Base-by-base conservation (phyloP, 2,888 invertebrate genomes). In the Melipona bicolor region DNA sequence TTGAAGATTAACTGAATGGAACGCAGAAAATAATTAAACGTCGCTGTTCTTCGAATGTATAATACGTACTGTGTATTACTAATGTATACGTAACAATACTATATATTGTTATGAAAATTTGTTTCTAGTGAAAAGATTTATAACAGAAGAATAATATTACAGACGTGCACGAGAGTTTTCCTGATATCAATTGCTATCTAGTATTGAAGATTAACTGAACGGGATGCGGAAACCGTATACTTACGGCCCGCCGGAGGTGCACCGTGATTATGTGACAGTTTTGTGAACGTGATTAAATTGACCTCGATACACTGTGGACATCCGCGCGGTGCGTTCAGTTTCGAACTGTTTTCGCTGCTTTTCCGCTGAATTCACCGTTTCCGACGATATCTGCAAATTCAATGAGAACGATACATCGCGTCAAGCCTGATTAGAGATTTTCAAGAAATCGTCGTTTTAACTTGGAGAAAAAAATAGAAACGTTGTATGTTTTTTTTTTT, bases 241-340 rank as follows among this genome's bases (percentile, higher is more conserved):
- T 61, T 27, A 69, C 69, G 52, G 67, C 21, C 75, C 73, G 79
- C 65, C 77, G 81, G 81, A 81, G 87, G 77, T 87, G 85, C 89
- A 86, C 75, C 77, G 83, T 81, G 86, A 87, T 87, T 89, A 87
- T 89, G 89, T 85, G 89, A 89, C 89, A 87, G 89, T 89, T 89
- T 89, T 87, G 89, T 89, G 86, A 86, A 85, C 85, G 79, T 86
- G 89, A 89, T 89, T 89, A 87, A 89, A 89, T 89, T 89, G 89
- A 89, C 89, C 89, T 89, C 89, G 85, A 89, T 89, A 87, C 80
- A 83, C 68, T 59, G 85, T 86, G 89, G 64, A 82, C 87, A 86
- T 89, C 87, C 86, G 86, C 78, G 78, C 79, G 75, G 83, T 78
- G 73, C 74, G 61, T 82, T 83, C 61, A 36, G 81, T 79, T 80